Evolutionary conservation across 2,113 vertebrate species (phyloP).

Genomic region (Hyla sarda): DNA sequence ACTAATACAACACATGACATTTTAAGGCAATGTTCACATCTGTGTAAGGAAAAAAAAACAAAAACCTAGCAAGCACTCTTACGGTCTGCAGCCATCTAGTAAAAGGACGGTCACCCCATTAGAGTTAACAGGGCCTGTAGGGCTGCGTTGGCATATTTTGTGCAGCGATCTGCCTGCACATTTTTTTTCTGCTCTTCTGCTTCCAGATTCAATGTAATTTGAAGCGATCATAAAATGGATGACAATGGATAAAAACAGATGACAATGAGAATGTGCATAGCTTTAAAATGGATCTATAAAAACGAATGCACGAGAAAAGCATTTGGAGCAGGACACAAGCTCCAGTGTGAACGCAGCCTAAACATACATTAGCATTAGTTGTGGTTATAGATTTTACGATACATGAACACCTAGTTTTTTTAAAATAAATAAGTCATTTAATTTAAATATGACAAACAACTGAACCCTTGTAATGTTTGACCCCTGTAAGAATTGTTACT

Average conservation of each 20-base stretch:
- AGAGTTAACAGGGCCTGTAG: neutral
- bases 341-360: neutral
- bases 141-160: no score
- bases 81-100: no score
- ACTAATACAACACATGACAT: neutral
- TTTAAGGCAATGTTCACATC: neutral
- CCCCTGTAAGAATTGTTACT: neutral
- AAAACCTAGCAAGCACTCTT: no score
- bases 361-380: slow-evolving; percentile 26
- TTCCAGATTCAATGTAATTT: no score
- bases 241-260: neutral
- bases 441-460: no score
- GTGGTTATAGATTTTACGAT: neutral
- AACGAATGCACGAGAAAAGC: neutral
- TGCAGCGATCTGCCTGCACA: no score
- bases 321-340: neutral
- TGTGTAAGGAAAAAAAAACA: no score
- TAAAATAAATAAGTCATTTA: neutral
- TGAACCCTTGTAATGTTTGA: neutral
- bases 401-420: neutral
- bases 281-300: neutral
- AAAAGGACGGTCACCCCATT: neutral
- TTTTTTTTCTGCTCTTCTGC: no score
- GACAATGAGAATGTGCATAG: neutral
- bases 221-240: no score